phyloP scores from a whole-genome alignment of 2,797 vertebrate genomes.

The Poeciliopsis presidionis region DNA sequence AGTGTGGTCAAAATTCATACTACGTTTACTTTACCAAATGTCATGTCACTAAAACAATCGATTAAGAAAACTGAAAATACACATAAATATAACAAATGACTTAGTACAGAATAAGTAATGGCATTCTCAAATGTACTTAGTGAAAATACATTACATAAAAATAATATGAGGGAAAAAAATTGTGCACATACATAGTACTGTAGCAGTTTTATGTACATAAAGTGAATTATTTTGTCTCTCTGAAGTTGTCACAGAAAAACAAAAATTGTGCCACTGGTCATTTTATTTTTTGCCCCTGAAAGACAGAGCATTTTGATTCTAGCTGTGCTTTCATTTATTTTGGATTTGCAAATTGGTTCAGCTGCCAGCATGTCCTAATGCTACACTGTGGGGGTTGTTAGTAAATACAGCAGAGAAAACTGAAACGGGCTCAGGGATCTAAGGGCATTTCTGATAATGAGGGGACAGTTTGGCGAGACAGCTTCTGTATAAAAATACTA shows the following conservation, averaged over 20 bases:
- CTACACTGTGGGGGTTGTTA: constrained; percentile 73
- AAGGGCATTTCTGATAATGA: constrained; percentile 5
- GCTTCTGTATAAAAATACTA: not conserved
- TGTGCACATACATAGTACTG: too few species aligned
- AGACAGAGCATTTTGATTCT: not conserved
- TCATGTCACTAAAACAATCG: not conserved
- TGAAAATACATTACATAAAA: not conserved
- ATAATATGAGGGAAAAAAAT: not conserved
- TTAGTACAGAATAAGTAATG: not conserved
- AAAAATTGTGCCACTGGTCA: not conserved
- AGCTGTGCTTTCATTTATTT: not conserved
- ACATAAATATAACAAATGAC: not conserved
- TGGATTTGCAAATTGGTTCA: constrained; percentile 28
- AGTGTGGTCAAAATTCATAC: not conserved
- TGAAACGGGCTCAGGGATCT: constrained; percentile 22
- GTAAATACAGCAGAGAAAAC: constrained; percentile 34
- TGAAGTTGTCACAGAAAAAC: not conserved
- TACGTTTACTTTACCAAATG: not conserved
- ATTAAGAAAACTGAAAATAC: not conserved
- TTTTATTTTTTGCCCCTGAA: not conserved
- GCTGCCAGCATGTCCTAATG: constrained; percentile 38
- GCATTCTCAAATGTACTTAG: not conserved
- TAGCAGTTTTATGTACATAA: not conserved
- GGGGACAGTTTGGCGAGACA: not conserved
- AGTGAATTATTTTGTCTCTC: not conserved